Percentiles rank a stretch among this genome's conserved stretches.
Evolutionary conservation across 2,797 vertebrate genomes (phyloP).

Genomic region (Pipistrellus kuhlii): DNA sequence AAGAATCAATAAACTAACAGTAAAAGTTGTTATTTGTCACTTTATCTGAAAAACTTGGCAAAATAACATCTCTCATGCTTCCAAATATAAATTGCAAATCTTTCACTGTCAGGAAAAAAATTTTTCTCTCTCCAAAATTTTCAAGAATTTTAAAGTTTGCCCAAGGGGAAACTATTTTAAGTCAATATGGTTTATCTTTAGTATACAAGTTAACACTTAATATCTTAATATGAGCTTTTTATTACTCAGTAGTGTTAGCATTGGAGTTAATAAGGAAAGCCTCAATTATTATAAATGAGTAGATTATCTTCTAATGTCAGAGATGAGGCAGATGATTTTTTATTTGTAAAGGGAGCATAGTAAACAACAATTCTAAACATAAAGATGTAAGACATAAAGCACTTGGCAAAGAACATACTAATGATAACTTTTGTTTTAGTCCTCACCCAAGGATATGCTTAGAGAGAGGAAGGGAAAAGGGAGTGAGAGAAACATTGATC

Average conservation of each 20-base stretch:
- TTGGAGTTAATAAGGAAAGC: neutral
- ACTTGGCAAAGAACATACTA: neutral
- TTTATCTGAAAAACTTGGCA: constrained; percentile 40
- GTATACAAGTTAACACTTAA: neutral
- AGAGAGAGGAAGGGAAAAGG: neutral
- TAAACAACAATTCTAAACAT: neutral
- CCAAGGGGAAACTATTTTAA: neutral
- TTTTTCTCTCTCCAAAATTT: neutral
- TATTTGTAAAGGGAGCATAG: neutral
- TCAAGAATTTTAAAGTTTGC: constrained; percentile 8
- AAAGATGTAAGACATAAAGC: neutral
- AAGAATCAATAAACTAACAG: constrained; percentile 53
- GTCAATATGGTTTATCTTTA: neutral
- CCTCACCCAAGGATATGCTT: neutral
- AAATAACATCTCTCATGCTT: neutral
- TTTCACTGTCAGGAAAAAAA: neutral
- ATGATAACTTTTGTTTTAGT: neutral
- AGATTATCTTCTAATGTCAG: neutral
- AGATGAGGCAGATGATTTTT: neutral
- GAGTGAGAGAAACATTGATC: neutral
- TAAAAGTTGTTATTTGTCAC: neutral
- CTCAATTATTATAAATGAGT: neutral
- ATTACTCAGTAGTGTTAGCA: neutral
- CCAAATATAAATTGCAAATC: neutral
- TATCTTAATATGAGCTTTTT: neutral